These are phyloP conservation scores for Paraplagusia blochii DNA, from an alignment of 2,113 vertebrate species.

Conservation along the genomic window DNA sequence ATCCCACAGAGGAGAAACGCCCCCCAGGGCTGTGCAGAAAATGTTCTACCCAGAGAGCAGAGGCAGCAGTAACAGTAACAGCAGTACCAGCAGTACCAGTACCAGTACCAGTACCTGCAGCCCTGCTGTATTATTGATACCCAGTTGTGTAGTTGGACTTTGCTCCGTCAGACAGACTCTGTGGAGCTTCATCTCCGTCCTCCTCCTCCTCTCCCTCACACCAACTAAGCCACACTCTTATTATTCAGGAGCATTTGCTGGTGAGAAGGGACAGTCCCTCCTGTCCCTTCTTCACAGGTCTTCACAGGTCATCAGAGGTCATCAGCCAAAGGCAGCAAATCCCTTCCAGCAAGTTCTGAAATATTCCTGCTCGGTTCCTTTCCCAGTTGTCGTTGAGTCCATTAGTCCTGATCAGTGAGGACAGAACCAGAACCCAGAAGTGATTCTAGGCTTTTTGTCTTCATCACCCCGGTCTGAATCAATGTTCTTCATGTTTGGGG, in stretches of 20 bases:
- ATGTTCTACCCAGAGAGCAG: conserved; percentile 43
- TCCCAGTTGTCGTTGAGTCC: no score
- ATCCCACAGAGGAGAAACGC: conserved; percentile 47
- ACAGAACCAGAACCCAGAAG: no score
- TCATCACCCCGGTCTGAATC: no score
- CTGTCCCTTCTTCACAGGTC: conserved; percentile 7
- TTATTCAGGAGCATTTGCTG: conserved; percentile 42
- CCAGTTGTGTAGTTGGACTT: conserved; percentile 52
- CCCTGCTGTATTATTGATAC: conserved; percentile 73
- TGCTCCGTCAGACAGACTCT: conserved; percentile 49
- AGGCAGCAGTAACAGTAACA: conserved; percentile 27
- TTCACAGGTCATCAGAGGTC: no score
- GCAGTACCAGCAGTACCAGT: no score
- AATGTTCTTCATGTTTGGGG: no score
- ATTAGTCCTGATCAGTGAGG: no score
- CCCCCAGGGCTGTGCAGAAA: conserved; percentile 30
- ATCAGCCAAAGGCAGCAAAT: no score
- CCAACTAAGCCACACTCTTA: conserved; percentile 57
- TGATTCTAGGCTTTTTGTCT: no score
- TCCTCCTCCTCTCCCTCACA: conserved; percentile 52
- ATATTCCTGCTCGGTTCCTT: no score
- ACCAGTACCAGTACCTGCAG: no score
- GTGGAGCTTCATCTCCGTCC: conserved; percentile 50
- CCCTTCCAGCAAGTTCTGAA: no score
- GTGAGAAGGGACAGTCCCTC: conserved; percentile 11